Evolutionary conservation across 2,797 vertebrate genomes (phyloP).

Genomic region (Gadopsis marmoratus): DNA sequence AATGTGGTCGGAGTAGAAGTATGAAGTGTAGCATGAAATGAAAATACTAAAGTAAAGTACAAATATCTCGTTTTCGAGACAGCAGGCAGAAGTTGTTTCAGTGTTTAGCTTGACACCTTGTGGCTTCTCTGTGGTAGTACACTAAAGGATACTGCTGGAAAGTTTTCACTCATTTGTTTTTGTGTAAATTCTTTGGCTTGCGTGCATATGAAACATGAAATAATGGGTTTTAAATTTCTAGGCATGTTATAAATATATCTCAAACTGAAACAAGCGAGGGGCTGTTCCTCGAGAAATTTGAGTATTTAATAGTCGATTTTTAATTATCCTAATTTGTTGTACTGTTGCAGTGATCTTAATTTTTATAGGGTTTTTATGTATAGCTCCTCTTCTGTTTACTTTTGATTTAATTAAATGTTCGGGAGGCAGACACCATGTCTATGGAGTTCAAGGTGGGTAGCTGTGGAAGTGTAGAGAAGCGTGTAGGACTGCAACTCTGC

Average conservation of each 20-base stretch:
- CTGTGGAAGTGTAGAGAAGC: too few relatives aligned
- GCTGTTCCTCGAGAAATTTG: too few relatives aligned
- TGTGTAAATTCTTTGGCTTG: neutral
- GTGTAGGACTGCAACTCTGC: too few relatives aligned
- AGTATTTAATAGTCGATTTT: too few relatives aligned
- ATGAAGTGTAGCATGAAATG: neutral
- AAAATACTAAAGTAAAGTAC: neutral
- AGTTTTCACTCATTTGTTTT: neutral
- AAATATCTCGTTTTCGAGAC: too few relatives aligned
- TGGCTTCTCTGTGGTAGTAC: slow-evolving; percentile 54
- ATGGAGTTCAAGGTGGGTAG: too few relatives aligned
- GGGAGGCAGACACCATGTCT: too few relatives aligned
- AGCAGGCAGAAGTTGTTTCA: neutral
- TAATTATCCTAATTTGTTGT: too few relatives aligned
- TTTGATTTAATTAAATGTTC: too few relatives aligned
- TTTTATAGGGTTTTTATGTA: too few relatives aligned
- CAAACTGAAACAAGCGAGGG: neutral
- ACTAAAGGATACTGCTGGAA: neutral
- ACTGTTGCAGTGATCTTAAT: too few relatives aligned
- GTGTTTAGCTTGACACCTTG: slow-evolving; percentile 55
- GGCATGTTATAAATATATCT: neutral
- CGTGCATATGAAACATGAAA: neutral
- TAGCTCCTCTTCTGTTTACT: too few relatives aligned
- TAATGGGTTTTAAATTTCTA: neutral
- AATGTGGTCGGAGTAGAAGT: neutral